Base-by-base conservation (phyloP, 1,140 invertebrate species). In the Pachyrhynchus sulphureomaculatus region DNA sequence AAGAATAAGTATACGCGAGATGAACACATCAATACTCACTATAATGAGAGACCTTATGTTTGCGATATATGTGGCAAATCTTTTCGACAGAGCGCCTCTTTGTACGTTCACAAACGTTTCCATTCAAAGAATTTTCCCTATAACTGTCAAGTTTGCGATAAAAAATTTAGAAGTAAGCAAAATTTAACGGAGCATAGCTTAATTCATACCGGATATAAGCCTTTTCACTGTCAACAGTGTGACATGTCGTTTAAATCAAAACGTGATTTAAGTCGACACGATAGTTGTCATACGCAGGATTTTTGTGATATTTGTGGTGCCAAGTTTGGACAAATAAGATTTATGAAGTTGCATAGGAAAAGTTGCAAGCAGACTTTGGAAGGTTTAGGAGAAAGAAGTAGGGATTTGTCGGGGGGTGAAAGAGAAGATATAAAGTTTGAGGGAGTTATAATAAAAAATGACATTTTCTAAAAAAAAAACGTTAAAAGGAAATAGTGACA, bases 51-150 rank as follows among this genome's bases (percentile, higher is more conserved):
- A 39, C 84, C 85, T 0, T 87, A 83, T 60, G 78, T 83, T 12
- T 88, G 86, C 64, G 83, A 87, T 53, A 75, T 81, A 39, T 88
- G 86, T 53, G 83, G 75, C 62, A 17, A 74, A 56, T 49, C 68
- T 4, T 76, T 76, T 48, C 68, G 64, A 32, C 72, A 75, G 24
- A 67, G 65, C 17, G 65, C 64, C 4, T 66, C 68, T 75, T 81
- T 99, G 33, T 80, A 98, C 48, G 97, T 98, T 56, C 96, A 99
- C 78, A 95, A 98, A 78, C 81, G 95, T 68, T 98, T 95, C 4
- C 97, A 99, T 76, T 97, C 94, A 1, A 92, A 99, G 42, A 55
- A 44, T 34, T 67, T 56, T 44, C 53, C 48, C 4, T 99, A 96
- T 74, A 89, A 91, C 1, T 99, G 97, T 80, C 94, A 97, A 76